These are phyloP conservation scores for Cryptocephalus primarius DNA, from an alignment of 2,888 invertebrate genomes.

Conservation along the genomic window DNA sequence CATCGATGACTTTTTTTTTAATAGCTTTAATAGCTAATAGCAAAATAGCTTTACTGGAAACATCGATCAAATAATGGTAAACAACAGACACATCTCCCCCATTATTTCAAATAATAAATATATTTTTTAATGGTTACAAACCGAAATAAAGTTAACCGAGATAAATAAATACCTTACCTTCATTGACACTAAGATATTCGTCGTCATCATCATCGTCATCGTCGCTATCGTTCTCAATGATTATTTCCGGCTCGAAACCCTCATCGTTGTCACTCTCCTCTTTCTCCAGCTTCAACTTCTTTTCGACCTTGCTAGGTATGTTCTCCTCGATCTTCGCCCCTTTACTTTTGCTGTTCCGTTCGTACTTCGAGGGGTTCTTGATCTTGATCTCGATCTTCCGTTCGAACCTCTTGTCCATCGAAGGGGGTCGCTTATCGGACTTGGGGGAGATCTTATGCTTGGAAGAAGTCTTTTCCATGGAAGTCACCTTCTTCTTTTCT, in stretches of 20 bases:
- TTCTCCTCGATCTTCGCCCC: constrained; percentile 11
- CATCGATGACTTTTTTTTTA: too few species aligned
- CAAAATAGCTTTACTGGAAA: too few species aligned
- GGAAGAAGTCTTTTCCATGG: constrained; percentile 4
- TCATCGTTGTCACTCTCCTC: constrained; percentile 11
- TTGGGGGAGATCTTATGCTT: constrained; percentile 12
- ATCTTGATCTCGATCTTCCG: constrained; percentile 34
- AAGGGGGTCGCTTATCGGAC: constrained; percentile 9
- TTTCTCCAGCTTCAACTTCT: constrained; percentile 1
- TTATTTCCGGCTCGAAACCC: constrained; percentile 19
- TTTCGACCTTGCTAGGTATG: background rate
- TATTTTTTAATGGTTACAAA: too few species aligned
- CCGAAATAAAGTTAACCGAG: too few species aligned
- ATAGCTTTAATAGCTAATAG: too few species aligned
- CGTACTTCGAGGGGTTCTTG: constrained; percentile 31
- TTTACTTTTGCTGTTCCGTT: constrained; percentile 6
- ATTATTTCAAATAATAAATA: too few species aligned
- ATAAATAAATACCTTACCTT: constrained; percentile 13
- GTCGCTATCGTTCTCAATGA: constrained; percentile 25
- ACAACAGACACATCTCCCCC: too few species aligned
- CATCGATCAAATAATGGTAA: too few species aligned
- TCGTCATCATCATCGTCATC: constrained; percentile 17
- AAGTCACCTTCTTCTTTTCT: constrained; percentile 5
- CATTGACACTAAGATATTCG: constrained; percentile 14
- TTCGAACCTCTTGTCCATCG: constrained; percentile 16